These are phyloP conservation scores for Zenarchopterus dispar DNA, from an alignment of 2,797 vertebrate species.

Conservation along the genomic window DNA sequence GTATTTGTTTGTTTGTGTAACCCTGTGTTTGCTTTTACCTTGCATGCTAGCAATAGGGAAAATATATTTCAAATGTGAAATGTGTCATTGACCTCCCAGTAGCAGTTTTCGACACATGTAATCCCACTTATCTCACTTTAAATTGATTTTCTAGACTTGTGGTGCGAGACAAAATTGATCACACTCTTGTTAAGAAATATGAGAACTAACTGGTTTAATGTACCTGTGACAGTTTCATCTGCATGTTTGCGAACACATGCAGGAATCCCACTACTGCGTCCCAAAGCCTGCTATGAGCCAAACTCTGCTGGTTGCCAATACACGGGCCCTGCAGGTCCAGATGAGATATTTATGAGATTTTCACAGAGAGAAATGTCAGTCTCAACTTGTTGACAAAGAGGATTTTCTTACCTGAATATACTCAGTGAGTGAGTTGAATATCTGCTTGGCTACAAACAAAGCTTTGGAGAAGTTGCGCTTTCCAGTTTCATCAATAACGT, in stretches of 20 bases:
- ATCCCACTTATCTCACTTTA: too few relatives aligned
- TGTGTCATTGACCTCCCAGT: too few relatives aligned
- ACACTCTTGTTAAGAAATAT: too few relatives aligned
- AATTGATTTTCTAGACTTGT: too few relatives aligned
- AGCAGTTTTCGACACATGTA: too few relatives aligned
- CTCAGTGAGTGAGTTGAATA: constrained; percentile 98
- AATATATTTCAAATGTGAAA: too few relatives aligned
- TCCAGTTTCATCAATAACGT: constrained; percentile 93
- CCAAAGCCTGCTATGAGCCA: constrained; percentile 96
- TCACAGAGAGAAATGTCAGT: too few relatives aligned
- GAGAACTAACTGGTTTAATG: neutral
- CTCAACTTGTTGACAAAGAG: too few relatives aligned
- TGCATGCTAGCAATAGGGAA: too few relatives aligned
- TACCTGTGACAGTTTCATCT: constrained; percentile 98
- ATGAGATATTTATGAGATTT: neutral
- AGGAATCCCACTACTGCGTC: constrained; percentile 97
- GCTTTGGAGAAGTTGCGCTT: constrained; percentile 95
- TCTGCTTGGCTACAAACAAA: constrained; percentile 93
- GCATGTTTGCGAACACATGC: constrained; percentile 98
- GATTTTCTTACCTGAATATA: constrained; percentile 91
- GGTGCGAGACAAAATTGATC: too few relatives aligned
- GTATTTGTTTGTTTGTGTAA: too few relatives aligned
- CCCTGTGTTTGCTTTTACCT: too few relatives aligned
- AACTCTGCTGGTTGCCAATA: constrained; percentile 96
- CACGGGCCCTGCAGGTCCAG: constrained; percentile 87